Conservation (phyloP, 2,797 vertebrate genomes). For the Channa striata region DNA sequence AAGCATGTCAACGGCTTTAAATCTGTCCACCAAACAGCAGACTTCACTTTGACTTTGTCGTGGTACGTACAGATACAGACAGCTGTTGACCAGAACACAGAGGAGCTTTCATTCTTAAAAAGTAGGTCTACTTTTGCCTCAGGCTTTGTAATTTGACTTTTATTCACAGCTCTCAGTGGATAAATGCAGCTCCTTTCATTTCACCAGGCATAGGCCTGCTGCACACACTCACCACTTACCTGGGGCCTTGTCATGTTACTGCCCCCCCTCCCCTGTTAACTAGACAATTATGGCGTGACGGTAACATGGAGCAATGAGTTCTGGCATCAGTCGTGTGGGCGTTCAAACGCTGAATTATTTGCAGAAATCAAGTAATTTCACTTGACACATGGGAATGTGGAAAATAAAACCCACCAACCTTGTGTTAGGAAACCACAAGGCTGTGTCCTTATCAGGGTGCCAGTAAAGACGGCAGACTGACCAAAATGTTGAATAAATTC, state of each 20-base stretch:
- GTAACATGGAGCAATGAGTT: constrained; percentile 12
- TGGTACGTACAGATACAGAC: constrained; percentile 14
- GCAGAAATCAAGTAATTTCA: constrained; percentile 43
- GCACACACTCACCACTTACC: background rate
- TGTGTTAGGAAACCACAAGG: constrained; percentile 43
- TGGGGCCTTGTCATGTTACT: background rate
- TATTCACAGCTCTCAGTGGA: background rate
- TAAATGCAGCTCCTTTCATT: constrained; percentile 6
- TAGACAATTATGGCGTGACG: background rate
- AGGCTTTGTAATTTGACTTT: constrained; percentile 17
- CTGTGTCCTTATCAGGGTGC: constrained; percentile 34
- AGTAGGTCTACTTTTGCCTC: background rate
- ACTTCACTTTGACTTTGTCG: constrained; percentile 10
- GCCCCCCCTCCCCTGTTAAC: background rate
- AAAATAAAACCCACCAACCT: constrained; percentile 38
- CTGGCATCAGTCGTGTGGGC: constrained; percentile 32
- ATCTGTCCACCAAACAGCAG: background rate
- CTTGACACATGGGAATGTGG: constrained; percentile 23
- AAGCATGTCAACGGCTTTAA: background rate
- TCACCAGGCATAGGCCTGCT: constrained; percentile 2
- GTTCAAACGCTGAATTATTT: constrained; percentile 48
- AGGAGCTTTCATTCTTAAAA: constrained; percentile 4
- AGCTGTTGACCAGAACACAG: constrained; percentile 42
- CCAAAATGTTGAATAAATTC: constrained; percentile 51
- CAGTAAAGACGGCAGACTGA: constrained; percentile 62